Evolutionary conservation across 1,140 invertebrate species (phyloP), one percentile per base, ranked within the genome.

Genomic region (Macrocentrus cingulum): DNA sequence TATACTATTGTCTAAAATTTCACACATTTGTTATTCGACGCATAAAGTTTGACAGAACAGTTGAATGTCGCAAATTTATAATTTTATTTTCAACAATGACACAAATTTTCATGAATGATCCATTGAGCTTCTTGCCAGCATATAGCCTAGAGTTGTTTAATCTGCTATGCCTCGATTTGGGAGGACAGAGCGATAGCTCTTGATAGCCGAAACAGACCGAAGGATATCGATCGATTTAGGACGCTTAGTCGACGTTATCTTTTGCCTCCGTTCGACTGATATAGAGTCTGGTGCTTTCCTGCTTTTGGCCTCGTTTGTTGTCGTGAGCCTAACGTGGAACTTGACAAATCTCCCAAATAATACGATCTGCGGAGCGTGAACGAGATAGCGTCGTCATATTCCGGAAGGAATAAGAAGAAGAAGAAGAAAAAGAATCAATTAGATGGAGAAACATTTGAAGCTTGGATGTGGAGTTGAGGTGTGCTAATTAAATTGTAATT

Each of bases 221-320:
- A 52, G 62, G 64, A 61, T 75, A n/a, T 76, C 72, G 71, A 78
- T 78, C 74, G 71, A 74, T 75, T n/a, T 60, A 67, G 65, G 34
- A 62, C 64, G 66, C 36, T 41, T 39, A 49, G 37, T 20, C 46
- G 8, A 63, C 66, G 72, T 77, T 77, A 77, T 77, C 74, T 73
- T 73, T 70, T 59, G 56, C 68, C 67, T 68, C 72, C 72, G 67
- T 66, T 59, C 66, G n/a, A n/a, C n/a, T n/a, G n/a, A n/a, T n/a
- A n/a, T 65, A 68, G 63, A 60, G 62, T 72, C 64, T 62, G 64
- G 62, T 29, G n/a, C 48, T 59, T 50, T 54, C 60, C 59, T 62
- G 54, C 56, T 61, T 25, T 56, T 45, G 51, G 53, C 23, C 49
- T 62, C 56, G 65, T 48, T 61, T 50, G 63, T 36, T 49, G 15